Evolutionary conservation across 2,113 vertebrate genomes (phyloP).

Genomic region (Archilochus colubris): DNA sequence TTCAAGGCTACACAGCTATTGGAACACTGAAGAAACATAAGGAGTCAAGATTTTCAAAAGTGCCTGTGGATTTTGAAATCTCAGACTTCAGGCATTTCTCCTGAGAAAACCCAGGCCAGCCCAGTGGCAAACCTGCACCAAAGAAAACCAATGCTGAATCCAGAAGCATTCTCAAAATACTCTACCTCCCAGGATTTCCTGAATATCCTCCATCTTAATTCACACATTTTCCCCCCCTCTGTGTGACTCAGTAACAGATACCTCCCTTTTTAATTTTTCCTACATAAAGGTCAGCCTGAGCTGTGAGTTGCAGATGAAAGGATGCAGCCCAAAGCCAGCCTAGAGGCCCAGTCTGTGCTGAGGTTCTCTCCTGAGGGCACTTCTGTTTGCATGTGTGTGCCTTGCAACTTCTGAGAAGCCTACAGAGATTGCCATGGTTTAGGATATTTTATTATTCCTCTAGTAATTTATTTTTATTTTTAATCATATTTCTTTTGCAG

Average conservation of each 20-base stretch:
- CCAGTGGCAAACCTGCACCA: not conserved
- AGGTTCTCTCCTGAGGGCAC: constrained; percentile 18
- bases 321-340: constrained; percentile 57
- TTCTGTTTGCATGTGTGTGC: constrained; percentile 38
- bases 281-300: constrained; percentile 53
- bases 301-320: constrained; percentile 48
- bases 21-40: not conserved
- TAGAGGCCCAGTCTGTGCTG: constrained; percentile 53
- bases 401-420: constrained; percentile 26
- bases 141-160: not conserved
- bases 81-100: not conserved
- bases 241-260: constrained; percentile 26
- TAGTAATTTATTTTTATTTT: not conserved
- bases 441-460: constrained; percentile 11
- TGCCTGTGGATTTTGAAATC: not conserved
- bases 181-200: constrained; percentile 30
- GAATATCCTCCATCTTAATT: not conserved
- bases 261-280: constrained; percentile 47
- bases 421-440: constrained; percentile 42
- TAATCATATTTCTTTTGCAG: not conserved
- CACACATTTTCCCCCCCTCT: not conserved
- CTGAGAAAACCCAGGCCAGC: not conserved
- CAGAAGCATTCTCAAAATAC: not conserved
- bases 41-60: not conserved
- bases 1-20: not conserved